These are phyloP conservation scores for Nebria ingens DNA, from an alignment of 1,140 invertebrate genomes.

Conservation along the genomic window DNA sequence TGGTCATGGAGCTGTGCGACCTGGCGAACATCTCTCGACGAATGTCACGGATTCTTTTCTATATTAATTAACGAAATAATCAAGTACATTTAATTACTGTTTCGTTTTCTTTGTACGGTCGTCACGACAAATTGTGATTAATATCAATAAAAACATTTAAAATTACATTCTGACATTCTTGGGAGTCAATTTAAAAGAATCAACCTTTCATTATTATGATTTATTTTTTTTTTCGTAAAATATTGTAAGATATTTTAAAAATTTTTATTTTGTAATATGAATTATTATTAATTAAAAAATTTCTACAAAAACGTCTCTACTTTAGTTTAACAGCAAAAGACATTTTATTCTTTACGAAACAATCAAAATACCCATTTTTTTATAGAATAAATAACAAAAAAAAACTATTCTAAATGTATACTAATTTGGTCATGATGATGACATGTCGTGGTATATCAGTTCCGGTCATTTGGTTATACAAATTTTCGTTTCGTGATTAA, in stretches of 20 bases:
- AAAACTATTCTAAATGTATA: no score
- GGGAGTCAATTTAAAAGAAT: no score
- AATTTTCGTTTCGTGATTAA: no score
- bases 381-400: no score
- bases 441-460: no score
- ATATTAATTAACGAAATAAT: constrained; percentile 4
- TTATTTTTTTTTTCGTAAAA: not conserved
- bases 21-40: no score
- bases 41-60: not conserved
- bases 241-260: not conserved
- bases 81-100: constrained; percentile 2
- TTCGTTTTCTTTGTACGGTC: not conserved
- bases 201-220: not conserved
- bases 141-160: not conserved
- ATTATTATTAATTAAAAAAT: not conserved
- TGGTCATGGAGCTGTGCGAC: not conserved
- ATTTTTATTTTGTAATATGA: not conserved
- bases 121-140: not conserved
- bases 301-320: not conserved
- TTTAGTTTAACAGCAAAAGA: no score
- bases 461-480: no score
- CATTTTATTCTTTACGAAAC: no score
- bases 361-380: no score
- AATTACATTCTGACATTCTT: no score
- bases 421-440: no score